A percentile compares a stretch with the other conserved stretches of the same genome.
phyloP scores from a whole-genome alignment of 30 jellyfish, hydroid and myxozoan genomes.

The Aurelia aurita region DNA sequence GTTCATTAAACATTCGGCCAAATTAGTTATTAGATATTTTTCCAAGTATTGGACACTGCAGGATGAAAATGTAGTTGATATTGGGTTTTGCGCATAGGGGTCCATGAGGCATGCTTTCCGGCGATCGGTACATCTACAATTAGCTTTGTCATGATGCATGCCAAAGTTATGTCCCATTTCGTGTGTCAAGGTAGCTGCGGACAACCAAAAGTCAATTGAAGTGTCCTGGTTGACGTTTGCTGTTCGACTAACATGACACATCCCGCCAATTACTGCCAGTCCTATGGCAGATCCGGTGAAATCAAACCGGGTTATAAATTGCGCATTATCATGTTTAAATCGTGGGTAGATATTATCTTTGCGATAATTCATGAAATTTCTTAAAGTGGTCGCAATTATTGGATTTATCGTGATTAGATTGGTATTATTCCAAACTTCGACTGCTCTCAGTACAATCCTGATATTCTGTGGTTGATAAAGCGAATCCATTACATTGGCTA shows the following conservation, averaged over 20 bases:
- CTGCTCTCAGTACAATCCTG: constrained; percentile 72
- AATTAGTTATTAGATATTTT: constrained; percentile 10
- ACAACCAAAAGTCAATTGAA: constrained; percentile 29
- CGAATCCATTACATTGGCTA: constrained; percentile 77
- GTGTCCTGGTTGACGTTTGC: constrained; percentile 85
- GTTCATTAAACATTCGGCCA: constrained; percentile 53
- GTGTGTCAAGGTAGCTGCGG: constrained; percentile 86
- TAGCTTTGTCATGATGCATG: constrained; percentile 76
- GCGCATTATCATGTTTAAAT: constrained; percentile 71
- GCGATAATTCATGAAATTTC: constrained; percentile 59
- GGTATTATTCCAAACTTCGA: constrained; percentile 80
- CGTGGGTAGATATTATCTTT: constrained; percentile 30
- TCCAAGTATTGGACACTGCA: constrained; percentile 70
- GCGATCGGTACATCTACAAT: constrained; percentile 63
- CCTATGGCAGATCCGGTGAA: constrained; percentile 85
- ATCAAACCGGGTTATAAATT: constrained; percentile 58
- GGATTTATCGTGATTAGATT: constrained; percentile 39
- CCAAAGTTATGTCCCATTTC: constrained; percentile 94
- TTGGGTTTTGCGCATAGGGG: constrained; percentile 71
- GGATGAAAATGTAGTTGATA: constrained; percentile 50
- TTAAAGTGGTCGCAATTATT: constrained; percentile 12
- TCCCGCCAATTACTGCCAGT: constrained; percentile 77
- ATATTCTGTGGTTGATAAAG: constrained; percentile 61
- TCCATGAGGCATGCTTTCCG: constrained; percentile 50
- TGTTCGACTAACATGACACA: constrained; percentile 66